Conservation (phyloP, 37 sponge, comb jelly and placozoan genomes). For the Eunapius fragilis region DNA sequence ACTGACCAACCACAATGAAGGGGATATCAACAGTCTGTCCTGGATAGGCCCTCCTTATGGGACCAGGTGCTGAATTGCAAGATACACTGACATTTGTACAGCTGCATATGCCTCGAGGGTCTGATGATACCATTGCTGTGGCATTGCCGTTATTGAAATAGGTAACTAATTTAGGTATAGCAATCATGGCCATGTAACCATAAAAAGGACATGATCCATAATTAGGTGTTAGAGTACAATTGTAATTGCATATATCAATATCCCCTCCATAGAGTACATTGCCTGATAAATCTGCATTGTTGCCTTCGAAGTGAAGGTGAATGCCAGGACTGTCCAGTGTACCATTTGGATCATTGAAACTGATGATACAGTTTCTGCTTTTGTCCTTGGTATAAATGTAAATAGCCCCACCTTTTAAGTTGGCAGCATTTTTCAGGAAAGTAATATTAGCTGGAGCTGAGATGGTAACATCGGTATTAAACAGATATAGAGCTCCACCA, state of each 20-base stretch:
- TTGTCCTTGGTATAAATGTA: neutral
- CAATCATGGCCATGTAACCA: neutral
- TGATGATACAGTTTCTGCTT: neutral
- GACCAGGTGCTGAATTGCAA: neutral
- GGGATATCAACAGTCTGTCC: slow-evolving; percentile 4
- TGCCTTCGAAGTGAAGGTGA: neutral
- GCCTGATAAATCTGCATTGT: neutral
- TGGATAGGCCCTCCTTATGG: neutral
- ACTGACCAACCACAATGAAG: neutral
- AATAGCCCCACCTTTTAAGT: neutral
- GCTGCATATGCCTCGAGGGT: neutral
- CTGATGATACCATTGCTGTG: neutral
- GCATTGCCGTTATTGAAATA: neutral
- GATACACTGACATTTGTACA: neutral
- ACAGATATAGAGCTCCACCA: neutral
- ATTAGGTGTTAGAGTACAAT: neutral
- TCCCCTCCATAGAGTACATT: neutral
- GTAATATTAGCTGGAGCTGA: neutral
- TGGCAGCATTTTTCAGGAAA: neutral
- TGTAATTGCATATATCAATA: neutral
- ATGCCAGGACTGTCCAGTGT: neutral
- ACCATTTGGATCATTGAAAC: neutral
- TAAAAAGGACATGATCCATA: neutral
- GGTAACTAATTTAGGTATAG: neutral
- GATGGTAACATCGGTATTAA: neutral